Evolutionary conservation across 2,113 vertebrate species (phyloP), one percentile per base, ranked within the genome.

Genomic region (Sebastes schlegelii): DNA sequence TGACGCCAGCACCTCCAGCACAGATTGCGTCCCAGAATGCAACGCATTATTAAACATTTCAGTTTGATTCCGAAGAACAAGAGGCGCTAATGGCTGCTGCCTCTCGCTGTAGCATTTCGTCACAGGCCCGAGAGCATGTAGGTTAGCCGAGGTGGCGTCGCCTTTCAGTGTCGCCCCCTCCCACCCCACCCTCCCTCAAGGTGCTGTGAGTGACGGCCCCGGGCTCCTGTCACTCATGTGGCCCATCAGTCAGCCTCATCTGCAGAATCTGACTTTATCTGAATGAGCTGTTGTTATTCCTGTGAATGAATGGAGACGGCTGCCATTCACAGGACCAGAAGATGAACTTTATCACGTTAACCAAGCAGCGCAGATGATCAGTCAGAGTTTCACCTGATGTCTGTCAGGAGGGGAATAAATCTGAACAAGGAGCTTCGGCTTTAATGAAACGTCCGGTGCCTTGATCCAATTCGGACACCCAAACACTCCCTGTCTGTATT

Each of bases 221-320:
- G 64, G 86, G 93, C 83, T 55, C 80, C 87, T 77, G 94, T 93
- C 94, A 94, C 82, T 95, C 93, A 93, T 54, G 78, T 43, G 69
- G 66, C 58, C 87, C 92, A 91, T 94, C 94, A 91, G 79, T 93
- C 91, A 89, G 34, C 87, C 79, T 82, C 87, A 92, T 93, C 92
- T 94, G 63, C 73, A 79, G 64, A 82, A 93, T 94, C 90, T 89
- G 92, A 94, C 89, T 91, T 94, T 93, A 93, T 93, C 94, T 93
- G 90, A 94, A 95, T 89, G 85, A 91, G 84, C 71, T 84, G 88
- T 84, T 93, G 90, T 92, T 89, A 52, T 89, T 89, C 67, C 80
- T 68, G 70, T 80, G 42, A 82, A 84, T 93, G 92, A 91, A 94
- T 91, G 79, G 88, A 91, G 82, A 57, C 73, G 14, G 66, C 57